Conservation (phyloP, 2,888 invertebrate species). For the Magallana nippona region DNA sequence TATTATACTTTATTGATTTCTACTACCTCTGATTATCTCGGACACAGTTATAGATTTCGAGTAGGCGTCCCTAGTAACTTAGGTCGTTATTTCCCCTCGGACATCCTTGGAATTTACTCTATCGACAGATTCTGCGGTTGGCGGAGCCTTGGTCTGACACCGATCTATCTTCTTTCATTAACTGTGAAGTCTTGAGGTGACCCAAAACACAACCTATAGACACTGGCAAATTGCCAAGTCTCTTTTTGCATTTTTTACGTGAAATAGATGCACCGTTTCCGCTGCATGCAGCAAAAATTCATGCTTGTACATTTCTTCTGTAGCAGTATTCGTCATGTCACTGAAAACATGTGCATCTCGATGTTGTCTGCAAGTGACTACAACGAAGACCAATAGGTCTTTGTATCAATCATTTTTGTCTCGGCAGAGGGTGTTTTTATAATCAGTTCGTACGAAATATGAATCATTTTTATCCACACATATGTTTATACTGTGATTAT, state of each 20-base stretch:
- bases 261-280: neutral
- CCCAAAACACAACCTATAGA: neutral
- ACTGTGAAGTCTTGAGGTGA: neutral
- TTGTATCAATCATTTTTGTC: neutral
- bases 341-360: neutral
- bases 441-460: constrained; percentile 13
- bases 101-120: neutral
- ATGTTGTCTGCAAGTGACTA: neutral
- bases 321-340: neutral
- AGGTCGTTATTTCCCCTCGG: neutral
- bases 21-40: neutral
- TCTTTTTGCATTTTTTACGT: neutral
- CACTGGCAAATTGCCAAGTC: neutral
- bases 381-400: neutral
- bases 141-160: neutral
- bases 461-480: constrained; percentile 25
- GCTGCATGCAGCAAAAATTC: neutral
- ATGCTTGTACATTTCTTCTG: neutral
- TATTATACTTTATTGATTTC: constrained; percentile 5
- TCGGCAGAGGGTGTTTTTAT: no score
- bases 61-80: neutral
- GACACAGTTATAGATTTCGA: neutral
- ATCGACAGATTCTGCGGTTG: neutral
- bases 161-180: neutral
- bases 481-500: constrained; percentile 14